A percentile compares a stretch with the other conserved stretches of the same genome.
Evolutionary conservation across 2,888 invertebrate genomes (phyloP).

Genomic region (Drosophila melanosoma): DNA sequence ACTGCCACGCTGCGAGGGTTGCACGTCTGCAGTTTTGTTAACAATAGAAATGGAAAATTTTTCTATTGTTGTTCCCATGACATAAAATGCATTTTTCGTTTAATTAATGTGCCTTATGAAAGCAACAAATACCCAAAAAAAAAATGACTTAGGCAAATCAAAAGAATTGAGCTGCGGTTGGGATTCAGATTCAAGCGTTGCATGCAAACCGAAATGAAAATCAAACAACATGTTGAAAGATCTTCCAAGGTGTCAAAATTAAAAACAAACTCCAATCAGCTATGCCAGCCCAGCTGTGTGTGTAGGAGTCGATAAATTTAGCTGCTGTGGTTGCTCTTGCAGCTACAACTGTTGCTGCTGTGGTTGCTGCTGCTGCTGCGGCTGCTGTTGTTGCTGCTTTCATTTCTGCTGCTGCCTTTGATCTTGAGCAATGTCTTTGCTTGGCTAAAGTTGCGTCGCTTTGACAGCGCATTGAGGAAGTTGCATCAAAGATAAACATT

Average conservation of each 20-base stretch:
- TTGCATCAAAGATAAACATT: constrained; percentile 77
- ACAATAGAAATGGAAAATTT: constrained; percentile 50
- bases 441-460: constrained; percentile 61
- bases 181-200: constrained; percentile 49
- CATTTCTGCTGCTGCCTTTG: constrained; percentile 59
- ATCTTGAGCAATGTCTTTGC: constrained; percentile 60
- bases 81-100: constrained; percentile 75
- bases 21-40: constrained; percentile 37
- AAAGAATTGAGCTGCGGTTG: constrained; percentile 35
- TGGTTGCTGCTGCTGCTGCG: constrained; percentile 7
- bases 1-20: constrained; percentile 51
- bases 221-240: constrained; percentile 53
- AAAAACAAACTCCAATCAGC: constrained; percentile 69
- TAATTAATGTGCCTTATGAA: constrained; percentile 58
- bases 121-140: constrained; percentile 52
- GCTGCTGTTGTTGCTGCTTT: constrained; percentile 24
- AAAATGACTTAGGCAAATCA: constrained; percentile 72
- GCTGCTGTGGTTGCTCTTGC: constrained; percentile 6
- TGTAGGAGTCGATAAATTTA: constrained; percentile 33
- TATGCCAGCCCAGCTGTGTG: constrained; percentile 7
- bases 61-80: constrained; percentile 60
- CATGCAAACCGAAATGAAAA: constrained; percentile 49
- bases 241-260: constrained; percentile 79
- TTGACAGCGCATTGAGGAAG: constrained; percentile 76
- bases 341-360: constrained; percentile 10